phyloP scores from a whole-genome alignment of 2,888 invertebrate genomes.

The Oligia strigilis region DNA sequence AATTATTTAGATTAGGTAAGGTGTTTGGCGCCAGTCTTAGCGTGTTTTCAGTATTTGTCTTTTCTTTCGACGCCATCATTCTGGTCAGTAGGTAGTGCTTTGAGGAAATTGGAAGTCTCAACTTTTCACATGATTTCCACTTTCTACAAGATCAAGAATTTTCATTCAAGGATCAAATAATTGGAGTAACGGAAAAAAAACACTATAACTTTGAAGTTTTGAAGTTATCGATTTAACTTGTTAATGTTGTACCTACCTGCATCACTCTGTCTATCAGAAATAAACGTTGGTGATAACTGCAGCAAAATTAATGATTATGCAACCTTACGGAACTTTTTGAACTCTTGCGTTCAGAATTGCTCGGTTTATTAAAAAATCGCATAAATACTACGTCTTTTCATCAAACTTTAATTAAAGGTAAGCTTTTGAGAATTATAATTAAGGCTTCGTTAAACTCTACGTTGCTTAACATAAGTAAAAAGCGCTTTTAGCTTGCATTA shows the following conservation, averaged over 20 bases:
- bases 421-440: slow-evolving; percentile 84
- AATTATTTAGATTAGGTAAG: slow-evolving; percentile 44
- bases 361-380: slow-evolving; percentile 56
- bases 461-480: slow-evolving; percentile 81
- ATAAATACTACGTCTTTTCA: slow-evolving; percentile 71
- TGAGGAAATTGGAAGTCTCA: slow-evolving; percentile 28
- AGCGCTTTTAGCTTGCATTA: slow-evolving; percentile 80
- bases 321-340: slow-evolving; percentile 26
- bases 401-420: slow-evolving; percentile 81
- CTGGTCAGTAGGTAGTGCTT: slow-evolving; percentile 3
- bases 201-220: not conserved
- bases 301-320: slow-evolving; percentile 12
- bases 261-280: not conserved
- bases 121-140: slow-evolving; percentile 37
- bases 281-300: not conserved
- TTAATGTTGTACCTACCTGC: not conserved
- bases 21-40: slow-evolving; percentile 1
- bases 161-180: not conserved
- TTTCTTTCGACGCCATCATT: slow-evolving; percentile 18
- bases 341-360: slow-evolving; percentile 42
- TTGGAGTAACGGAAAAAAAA: not conserved
- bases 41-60: slow-evolving; percentile 11
- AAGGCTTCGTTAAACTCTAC: slow-evolving; percentile 86
- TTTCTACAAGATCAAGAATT: not conserved
- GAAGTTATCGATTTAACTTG: too few species aligned